phyloP scores from a whole-genome alignment of 2,888 invertebrate genomes.

The Drosophila kuntzei region DNA sequence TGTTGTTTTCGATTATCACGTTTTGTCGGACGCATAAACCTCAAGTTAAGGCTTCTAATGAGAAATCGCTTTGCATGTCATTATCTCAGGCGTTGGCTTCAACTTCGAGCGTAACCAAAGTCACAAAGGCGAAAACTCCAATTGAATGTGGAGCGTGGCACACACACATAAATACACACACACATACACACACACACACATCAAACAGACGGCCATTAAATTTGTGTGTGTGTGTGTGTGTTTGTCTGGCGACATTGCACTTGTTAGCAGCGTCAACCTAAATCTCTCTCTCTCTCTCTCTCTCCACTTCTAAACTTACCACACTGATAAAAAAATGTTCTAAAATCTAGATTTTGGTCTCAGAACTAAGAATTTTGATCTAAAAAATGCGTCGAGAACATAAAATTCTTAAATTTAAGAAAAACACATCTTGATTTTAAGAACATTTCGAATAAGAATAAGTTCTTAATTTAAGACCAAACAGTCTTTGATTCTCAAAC shows the following conservation, averaged over 20 bases:
- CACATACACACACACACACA: not conserved
- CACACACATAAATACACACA: not conserved
- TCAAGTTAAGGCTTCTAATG: not conserved
- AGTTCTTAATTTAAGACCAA: no score
- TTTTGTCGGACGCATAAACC: not conserved
- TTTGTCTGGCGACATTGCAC: slow-evolving; percentile 33
- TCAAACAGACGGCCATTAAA: no score
- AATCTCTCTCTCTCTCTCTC: not conserved
- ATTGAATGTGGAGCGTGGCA: slow-evolving; percentile 29
- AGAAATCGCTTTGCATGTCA: slow-evolving; percentile 45
- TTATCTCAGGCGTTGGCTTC: slow-evolving; percentile 34
- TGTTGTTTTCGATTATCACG: not conserved
- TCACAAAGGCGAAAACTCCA: slow-evolving; percentile 9
- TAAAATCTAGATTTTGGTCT: no score
- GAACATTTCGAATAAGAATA: no score
- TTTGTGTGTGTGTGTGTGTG: slow-evolving; percentile 12
- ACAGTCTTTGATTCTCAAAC: no score
- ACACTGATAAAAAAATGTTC: no score
- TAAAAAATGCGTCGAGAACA: no score
- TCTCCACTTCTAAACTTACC: not conserved
- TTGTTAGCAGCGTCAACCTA: slow-evolving; percentile 30
- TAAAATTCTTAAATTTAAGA: no score
- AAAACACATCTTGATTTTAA: no score
- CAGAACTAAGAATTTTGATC: no score
- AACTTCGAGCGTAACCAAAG: not conserved